A percentile compares a stretch with the other conserved stretches of the same genome.
Evolutionary conservation across 2,888 invertebrate species (phyloP).

Genomic region (Nasonovia ribisnigri): DNA sequence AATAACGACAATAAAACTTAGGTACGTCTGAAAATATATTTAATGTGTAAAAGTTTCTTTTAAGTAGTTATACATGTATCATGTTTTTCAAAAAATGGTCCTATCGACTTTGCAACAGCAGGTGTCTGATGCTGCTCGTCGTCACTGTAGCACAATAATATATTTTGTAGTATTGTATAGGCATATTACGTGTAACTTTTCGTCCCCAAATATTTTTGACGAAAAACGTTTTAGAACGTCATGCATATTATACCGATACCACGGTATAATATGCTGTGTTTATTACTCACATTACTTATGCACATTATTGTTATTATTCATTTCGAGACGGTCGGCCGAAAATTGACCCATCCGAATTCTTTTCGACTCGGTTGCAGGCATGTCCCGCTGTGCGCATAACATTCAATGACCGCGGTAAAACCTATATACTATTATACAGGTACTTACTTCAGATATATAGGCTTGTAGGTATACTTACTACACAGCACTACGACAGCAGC

Average conservation of each 20-base stretch:
- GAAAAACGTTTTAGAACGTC: constrained; percentile 12
- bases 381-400: constrained; percentile 25
- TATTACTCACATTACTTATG: constrained; percentile 27
- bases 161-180: neutral
- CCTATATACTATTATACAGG: neutral
- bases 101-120: neutral
- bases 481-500: neutral
- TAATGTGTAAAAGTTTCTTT: neutral
- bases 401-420: neutral
- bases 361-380: neutral
- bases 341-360: constrained; percentile 58
- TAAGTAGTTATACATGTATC: neutral
- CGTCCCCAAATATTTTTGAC: neutral
- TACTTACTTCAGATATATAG: neutral
- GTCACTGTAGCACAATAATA: neutral
- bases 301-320: constrained; percentile 17
- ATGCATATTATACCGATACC: neutral
- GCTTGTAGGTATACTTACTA: neutral
- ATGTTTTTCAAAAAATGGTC: neutral
- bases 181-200: neutral
- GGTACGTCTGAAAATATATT: neutral
- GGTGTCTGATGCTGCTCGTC: neutral
- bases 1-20: neutral
- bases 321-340: constrained; percentile 17
- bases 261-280: neutral